Percentiles rank a stretch among this genome's conserved stretches.
Conservation (phyloP, 2,113 vertebrate species). For the Ceratotherium simum region DNA sequence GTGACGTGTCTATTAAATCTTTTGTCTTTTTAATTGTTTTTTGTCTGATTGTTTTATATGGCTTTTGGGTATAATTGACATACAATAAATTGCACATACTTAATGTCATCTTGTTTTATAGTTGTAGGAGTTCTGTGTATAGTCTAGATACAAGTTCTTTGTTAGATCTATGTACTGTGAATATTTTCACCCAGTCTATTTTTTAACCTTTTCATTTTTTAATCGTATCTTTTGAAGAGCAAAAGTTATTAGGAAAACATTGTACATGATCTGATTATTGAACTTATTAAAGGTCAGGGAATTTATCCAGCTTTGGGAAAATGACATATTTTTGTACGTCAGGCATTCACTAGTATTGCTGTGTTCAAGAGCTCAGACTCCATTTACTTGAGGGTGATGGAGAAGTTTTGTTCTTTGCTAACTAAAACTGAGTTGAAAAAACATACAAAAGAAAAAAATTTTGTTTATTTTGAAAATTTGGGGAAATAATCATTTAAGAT, state of each 20-base stretch:
- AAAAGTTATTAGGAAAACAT: not conserved
- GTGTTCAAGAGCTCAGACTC: constrained; percentile 37
- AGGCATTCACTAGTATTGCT: not conserved
- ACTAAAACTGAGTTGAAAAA: constrained; percentile 58
- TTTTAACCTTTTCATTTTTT: not conserved
- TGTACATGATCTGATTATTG: constrained; percentile 30
- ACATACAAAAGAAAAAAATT: constrained; percentile 51
- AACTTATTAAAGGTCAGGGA: constrained; percentile 51
- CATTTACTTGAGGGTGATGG: not conserved
- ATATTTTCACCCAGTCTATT: not conserved
- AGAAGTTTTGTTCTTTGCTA: constrained; percentile 54
- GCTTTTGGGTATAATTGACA: not conserved
- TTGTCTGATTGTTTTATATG: not conserved
- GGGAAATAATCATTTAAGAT: not conserved
- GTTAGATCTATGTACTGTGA: not conserved
- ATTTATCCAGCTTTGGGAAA: constrained; percentile 71
- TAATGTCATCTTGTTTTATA: not conserved
- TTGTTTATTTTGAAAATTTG: not conserved
- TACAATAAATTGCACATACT: not conserved
- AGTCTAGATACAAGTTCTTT: not conserved
- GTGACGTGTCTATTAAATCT: not conserved
- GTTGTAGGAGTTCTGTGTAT: not conserved
- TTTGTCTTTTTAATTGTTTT: not conserved
- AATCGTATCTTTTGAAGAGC: not conserved
- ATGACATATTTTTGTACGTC: constrained; percentile 36